Evolutionary conservation across 2,888 invertebrate species (phyloP), one percentile per base, ranked within the genome.

Genomic region (Polylopha cassiicola): DNA sequence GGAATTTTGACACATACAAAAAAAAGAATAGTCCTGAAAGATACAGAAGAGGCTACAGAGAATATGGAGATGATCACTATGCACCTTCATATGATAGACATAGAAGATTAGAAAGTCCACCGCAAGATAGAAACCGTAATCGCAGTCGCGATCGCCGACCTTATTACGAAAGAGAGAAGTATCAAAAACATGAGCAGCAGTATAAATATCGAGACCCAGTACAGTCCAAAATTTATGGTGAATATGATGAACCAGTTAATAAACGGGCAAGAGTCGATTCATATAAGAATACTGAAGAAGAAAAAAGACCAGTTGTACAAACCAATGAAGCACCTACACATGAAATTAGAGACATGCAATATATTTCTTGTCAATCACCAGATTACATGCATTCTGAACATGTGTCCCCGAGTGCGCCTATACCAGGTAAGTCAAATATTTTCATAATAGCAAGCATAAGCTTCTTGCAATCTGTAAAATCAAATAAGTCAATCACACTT

Each of bases 301-400:
- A 54, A 6, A 51, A 38, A 4, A 58, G 39, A 43, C 41, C 21
- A 10, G 11, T 28, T 8, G 55, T 55, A 41, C 50, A 21, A 38
- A 30, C 46, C 27, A 39, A 46, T 23, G 20, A 38, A 9, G 37
- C 46, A n/a, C 43, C 46, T 30, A 41, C 51, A 5, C 34, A 48
- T 31, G 53, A 61, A 5, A n/a, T 14, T 9, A 22, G 22, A 31
- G 30, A 44, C 22, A 37, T 51, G 17, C 56, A 65, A 5, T 39
- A 45, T 22, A 49, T 51, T 11, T 68, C 73, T 32, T 79, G 79
- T 36, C 75, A 74, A 50, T 81, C 82, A 3, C 82, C 82, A 29
- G 82, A 81, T 53, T 63, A 65, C 47, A 41, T 53, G 34, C 27
- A 62, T 32, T 9, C 37, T 22, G 53, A 56, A 9, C 9, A 28